These are phyloP conservation scores for Aelia acuminata DNA, from an alignment of 2,888 invertebrate genomes.

Conservation along the genomic window DNA sequence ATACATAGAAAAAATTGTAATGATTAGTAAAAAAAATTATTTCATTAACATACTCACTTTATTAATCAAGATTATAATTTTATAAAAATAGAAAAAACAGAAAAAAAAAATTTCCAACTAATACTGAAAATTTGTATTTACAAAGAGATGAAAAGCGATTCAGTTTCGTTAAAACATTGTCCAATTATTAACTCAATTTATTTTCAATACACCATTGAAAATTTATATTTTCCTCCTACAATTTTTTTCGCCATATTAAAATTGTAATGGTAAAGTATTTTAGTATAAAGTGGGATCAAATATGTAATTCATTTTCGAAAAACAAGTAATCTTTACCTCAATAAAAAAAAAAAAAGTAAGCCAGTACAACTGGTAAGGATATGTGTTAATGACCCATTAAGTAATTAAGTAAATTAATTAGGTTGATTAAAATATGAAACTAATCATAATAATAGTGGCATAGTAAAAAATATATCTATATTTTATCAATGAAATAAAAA, in stretches of 20 bases:
- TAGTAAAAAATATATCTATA: neutral
- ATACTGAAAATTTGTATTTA: no score
- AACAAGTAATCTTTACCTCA: neutral
- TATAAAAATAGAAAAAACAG: neutral
- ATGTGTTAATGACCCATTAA: no score
- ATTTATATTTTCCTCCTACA: neutral
- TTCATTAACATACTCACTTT: neutral
- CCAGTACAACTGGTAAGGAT: neutral
- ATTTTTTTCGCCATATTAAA: neutral
- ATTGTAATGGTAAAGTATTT: neutral
- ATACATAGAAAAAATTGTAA: no score
- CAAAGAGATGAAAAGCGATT: no score
- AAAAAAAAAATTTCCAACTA: neutral
- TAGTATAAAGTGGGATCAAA: neutral
- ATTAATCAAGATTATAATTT: neutral
- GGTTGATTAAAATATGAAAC: no score
- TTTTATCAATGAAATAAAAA: neutral
- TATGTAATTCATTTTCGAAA: neutral
- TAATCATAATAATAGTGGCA: no score
- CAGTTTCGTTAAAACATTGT: neutral
- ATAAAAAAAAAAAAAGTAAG: neutral
- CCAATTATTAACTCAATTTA: neutral
- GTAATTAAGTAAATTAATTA: no score
- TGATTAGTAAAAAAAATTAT: neutral
- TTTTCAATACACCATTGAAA: neutral